Percentiles rank a stretch among this genome's conserved stretches.
phyloP scores from a whole-genome alignment of 2,797 vertebrate genomes.

The Emys orbicularis region DNA sequence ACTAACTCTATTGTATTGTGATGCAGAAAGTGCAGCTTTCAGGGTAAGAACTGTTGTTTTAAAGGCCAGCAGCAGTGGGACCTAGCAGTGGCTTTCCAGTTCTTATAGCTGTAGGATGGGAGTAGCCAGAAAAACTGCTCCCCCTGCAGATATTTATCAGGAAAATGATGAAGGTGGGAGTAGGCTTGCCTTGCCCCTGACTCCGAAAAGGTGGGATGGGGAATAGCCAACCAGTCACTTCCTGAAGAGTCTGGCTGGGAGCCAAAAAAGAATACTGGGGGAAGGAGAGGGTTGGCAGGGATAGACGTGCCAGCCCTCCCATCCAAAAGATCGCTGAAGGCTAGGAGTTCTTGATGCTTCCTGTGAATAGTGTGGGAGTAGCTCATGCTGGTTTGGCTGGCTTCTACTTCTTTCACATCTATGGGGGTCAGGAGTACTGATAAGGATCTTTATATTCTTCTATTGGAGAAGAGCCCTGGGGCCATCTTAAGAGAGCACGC shows the following conservation, averaged over 20 bases:
- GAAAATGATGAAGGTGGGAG: background rate
- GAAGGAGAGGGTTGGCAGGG: background rate
- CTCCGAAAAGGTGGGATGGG: background rate
- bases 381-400: background rate
- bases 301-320: background rate
- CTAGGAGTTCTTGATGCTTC: background rate
- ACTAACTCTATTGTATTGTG: background rate
- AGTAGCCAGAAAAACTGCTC: background rate
- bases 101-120: background rate
- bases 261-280: background rate
- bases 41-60: background rate
- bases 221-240: background rate
- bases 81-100: background rate
- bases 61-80: background rate
- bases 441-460: background rate
- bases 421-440: accelerated
- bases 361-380: background rate
- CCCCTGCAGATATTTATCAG: background rate
- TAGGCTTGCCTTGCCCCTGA: background rate
- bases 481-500: background rate
- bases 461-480: background rate
- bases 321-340: constrained; percentile 5
- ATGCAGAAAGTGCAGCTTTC: background rate
- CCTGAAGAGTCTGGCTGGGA: background rate
- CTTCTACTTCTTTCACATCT: background rate